Evolutionary conservation across 2,888 invertebrate species (phyloP).

Genomic region (Nemurella pictetii): DNA sequence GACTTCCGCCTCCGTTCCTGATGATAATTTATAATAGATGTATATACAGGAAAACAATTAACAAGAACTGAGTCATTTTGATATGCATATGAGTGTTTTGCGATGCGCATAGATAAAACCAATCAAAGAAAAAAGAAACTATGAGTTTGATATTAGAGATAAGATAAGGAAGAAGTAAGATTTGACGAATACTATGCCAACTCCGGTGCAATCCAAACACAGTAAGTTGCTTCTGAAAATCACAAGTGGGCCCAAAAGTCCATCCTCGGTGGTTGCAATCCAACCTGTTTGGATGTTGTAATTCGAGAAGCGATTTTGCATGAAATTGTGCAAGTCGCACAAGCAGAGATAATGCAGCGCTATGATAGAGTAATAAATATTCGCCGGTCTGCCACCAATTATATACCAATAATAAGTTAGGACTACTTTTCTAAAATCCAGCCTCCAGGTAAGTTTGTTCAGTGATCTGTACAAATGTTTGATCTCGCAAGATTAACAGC

Average conservation of each 20-base stretch:
- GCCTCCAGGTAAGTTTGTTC: not conserved
- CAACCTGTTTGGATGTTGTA: not conserved
- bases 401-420: not conserved
- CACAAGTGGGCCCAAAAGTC: not conserved
- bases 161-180: no score
- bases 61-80: no score
- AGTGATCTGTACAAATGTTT: conserved; percentile 17
- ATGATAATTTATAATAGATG: no score
- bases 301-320: not conserved
- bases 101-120: no score
- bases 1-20: no score
- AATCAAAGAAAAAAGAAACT: no score
- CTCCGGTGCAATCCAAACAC: no score
- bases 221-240: no score
- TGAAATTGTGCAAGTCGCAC: not conserved
- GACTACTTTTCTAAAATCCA: not conserved
- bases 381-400: not conserved
- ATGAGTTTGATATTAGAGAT: no score
- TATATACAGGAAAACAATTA: no score
- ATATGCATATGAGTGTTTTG: no score
- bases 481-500: not conserved
- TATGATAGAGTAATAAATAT: not conserved
- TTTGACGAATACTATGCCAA: no score
- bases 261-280: not conserved
- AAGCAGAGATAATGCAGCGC: not conserved